Percentiles rank a stretch among this genome's conserved stretches.
These are phyloP conservation scores for Otolemur crassicaudatus DNA, from an alignment of 2,797 vertebrate species.

Conservation along the genomic window DNA sequence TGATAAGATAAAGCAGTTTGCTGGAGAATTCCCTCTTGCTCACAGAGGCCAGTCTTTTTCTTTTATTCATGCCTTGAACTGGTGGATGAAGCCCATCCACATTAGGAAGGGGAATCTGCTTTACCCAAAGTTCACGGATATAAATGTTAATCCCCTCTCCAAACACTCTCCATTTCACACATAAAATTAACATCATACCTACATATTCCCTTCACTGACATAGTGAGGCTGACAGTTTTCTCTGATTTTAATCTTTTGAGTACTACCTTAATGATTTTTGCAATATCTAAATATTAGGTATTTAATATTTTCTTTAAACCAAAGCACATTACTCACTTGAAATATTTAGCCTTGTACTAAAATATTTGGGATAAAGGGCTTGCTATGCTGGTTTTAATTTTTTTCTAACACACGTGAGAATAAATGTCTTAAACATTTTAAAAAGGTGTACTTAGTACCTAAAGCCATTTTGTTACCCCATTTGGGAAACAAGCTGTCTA, in stretches of 20 bases:
- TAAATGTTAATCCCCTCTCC: background rate
- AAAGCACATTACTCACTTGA: background rate
- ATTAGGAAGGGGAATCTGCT: background rate
- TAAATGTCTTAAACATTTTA: background rate
- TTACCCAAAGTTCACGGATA: background rate
- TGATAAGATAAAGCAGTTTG: background rate
- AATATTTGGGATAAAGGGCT: background rate
- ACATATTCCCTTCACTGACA: background rate
- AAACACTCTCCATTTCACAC: background rate
- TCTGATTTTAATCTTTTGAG: background rate
- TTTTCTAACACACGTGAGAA: background rate
- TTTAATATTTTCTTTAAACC: constrained; percentile 34
- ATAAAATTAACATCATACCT: background rate
- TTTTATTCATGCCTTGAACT: background rate
- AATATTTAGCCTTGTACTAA: background rate
- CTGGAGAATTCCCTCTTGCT: background rate
- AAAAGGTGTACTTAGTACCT: background rate
- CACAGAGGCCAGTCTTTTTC: background rate
- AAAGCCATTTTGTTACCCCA: background rate
- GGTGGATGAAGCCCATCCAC: background rate
- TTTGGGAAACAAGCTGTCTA: background rate
- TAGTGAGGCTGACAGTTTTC: background rate
- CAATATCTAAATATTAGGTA: background rate
- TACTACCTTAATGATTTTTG: background rate
- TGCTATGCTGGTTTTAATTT: background rate